phyloP scores from a whole-genome alignment of 2,797 vertebrate species.

The Thripadectes ignobilis region DNA sequence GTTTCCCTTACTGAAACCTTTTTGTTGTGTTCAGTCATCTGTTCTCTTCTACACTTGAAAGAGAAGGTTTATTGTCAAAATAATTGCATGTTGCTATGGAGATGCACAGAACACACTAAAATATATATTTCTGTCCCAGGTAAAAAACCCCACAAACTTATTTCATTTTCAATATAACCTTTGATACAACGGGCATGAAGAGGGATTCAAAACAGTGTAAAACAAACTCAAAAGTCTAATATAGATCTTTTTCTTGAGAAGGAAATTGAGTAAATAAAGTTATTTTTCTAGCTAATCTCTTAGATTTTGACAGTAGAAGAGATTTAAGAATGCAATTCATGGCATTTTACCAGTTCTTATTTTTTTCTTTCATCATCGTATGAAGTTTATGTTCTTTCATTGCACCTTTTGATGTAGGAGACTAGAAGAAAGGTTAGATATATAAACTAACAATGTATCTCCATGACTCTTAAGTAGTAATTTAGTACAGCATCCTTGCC shows the following conservation, averaged over 20 bases:
- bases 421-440: not conserved
- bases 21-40: conserved; percentile 11
- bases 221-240: not conserved
- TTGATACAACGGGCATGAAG: not conserved
- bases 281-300: not conserved
- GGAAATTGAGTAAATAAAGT: not conserved
- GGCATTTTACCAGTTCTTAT: not conserved
- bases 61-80: conserved; percentile 9
- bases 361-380: not conserved
- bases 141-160: not conserved
- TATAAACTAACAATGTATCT: not conserved
- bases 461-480: not conserved
- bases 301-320: not conserved
- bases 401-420: not conserved
- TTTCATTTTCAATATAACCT: not conserved
- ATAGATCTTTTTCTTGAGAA: not conserved
- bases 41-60: not conserved
- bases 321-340: not conserved
- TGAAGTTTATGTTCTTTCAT: not conserved
- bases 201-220: not conserved
- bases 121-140: not conserved
- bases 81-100: not conserved
- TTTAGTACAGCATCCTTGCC: not conserved
- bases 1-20: conserved; percentile 20
- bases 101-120: not conserved